Conservation (phyloP, 2,888 invertebrate genomes). For the Chamaedrilus cognettii region DNA sequence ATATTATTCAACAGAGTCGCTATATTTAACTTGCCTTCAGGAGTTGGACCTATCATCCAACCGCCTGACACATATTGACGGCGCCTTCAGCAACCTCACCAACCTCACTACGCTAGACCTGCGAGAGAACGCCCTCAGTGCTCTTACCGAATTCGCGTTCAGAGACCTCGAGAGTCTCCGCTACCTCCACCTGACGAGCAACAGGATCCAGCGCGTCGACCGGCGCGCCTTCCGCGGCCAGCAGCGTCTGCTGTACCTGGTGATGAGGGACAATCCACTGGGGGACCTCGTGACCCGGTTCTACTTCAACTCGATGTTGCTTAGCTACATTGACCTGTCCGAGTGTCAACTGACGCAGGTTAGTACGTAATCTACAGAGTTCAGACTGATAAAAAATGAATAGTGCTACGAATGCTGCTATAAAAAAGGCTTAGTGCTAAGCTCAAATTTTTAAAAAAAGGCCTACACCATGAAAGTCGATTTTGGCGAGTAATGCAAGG, state of each 20-base stretch:
- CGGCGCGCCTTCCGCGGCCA: constrained; percentile 60
- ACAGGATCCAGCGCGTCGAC: constrained; percentile 28
- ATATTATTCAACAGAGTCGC: too few relatives aligned
- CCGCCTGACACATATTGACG: constrained; percentile 23
- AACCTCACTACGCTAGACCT: constrained; percentile 28
- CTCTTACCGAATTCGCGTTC: constrained; percentile 33
- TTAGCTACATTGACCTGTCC: constrained; percentile 38
- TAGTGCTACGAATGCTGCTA: too few relatives aligned
- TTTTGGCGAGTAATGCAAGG: too few relatives aligned
- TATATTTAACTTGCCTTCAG: too few relatives aligned
- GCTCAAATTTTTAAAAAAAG: too few relatives aligned
- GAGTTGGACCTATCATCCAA: constrained; percentile 28
- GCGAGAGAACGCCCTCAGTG: constrained; percentile 25
- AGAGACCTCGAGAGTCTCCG: constrained; percentile 30
- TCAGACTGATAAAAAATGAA: too few relatives aligned
- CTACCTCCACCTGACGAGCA: constrained; percentile 28
- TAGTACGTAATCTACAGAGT: too few relatives aligned
- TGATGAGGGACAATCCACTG: constrained; percentile 34
- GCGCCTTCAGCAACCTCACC: constrained; percentile 21
- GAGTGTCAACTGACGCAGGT: constrained; percentile 32
- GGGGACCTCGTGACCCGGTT: constrained; percentile 15
- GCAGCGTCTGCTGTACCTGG: constrained; percentile 30
- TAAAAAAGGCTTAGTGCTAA: too few relatives aligned
- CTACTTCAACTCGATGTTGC: constrained; percentile 28
- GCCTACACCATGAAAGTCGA: too few relatives aligned